These are phyloP conservation scores for Apotomis turbidana DNA, from an alignment of 2,888 invertebrate genomes.

Conservation along the genomic window DNA sequence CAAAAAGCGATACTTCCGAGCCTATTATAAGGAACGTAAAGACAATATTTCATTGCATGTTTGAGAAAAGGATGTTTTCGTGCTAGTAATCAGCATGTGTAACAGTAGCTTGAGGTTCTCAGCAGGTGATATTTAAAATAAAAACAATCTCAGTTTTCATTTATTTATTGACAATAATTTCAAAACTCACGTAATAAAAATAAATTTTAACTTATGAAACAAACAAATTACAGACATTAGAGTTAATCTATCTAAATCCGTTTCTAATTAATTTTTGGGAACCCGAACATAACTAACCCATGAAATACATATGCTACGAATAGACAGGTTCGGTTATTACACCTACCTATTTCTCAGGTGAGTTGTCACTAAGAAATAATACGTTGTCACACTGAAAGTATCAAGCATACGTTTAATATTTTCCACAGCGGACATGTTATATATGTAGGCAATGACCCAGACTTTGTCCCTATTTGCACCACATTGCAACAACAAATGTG, in stretches of 20 bases:
- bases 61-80: no score
- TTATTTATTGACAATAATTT: slow-evolving; percentile 74
- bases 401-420: background rate
- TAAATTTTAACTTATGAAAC: slow-evolving; percentile 57
- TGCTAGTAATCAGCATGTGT: no score
- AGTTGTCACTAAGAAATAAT: slow-evolving; percentile 5
- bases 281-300: slow-evolving; percentile 30
- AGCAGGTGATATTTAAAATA: slow-evolving; percentile 1
- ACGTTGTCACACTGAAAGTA: background rate
- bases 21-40: no score
- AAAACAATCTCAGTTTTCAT: slow-evolving; percentile 48
- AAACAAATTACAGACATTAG: slow-evolving; percentile 41
- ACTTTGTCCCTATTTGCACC: slow-evolving; percentile 27
- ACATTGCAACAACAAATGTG: slow-evolving; percentile 24
- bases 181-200: slow-evolving; percentile 66
- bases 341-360: slow-evolving; percentile 2
- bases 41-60: no score
- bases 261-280: slow-evolving; percentile 26
- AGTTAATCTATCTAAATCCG: slow-evolving; percentile 27
- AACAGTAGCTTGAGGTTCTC: no score
- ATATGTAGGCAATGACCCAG: slow-evolving; percentile 17
- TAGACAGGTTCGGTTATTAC: slow-evolving; percentile 25
- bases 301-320: slow-evolving; percentile 15
- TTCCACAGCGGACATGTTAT: background rate
- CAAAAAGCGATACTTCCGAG: no score